These are phyloP conservation scores for Hemitrygon akajei DNA, from an alignment of 2,797 vertebrate genomes.

Conservation along the genomic window DNA sequence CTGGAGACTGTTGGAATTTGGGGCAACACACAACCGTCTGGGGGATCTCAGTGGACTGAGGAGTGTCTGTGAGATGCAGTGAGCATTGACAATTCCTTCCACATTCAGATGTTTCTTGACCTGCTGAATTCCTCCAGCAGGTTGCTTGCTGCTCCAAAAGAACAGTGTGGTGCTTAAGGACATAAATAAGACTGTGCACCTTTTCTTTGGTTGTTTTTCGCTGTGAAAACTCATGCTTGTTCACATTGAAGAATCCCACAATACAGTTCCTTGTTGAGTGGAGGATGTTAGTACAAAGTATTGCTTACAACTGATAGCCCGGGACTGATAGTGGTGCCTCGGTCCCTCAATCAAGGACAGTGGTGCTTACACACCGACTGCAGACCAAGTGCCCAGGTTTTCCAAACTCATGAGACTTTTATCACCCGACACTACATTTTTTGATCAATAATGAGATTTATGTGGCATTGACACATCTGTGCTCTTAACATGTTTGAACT, in stretches of 20 bases:
- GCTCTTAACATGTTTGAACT: neutral
- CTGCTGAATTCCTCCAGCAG: too few species aligned
- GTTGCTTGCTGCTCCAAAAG: neutral
- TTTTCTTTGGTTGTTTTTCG: too few species aligned
- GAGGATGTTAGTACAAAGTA: neutral
- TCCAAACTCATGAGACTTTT: neutral
- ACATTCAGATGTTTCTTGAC: too few species aligned
- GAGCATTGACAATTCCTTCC: too few species aligned
- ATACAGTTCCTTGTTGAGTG: neutral
- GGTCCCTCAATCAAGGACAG: neutral
- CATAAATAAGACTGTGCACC: neutral
- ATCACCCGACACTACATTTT: neutral
- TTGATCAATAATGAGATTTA: neutral
- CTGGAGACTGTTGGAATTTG: too few species aligned
- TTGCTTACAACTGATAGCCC: neutral
- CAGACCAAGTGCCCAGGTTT: neutral
- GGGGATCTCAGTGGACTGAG: too few species aligned
- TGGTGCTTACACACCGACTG: neutral
- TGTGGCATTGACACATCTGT: neutral
- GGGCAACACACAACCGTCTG: too few species aligned
- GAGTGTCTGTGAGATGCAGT: too few species aligned
- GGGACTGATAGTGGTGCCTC: neutral
- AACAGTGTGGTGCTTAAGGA: neutral
- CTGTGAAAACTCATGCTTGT: neutral
- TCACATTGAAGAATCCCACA: neutral